A percentile compares a stretch with the other conserved stretches of the same genome.
phyloP scores from a whole-genome alignment of 2,797 vertebrate species.

The Perodicticus potto region DNA sequence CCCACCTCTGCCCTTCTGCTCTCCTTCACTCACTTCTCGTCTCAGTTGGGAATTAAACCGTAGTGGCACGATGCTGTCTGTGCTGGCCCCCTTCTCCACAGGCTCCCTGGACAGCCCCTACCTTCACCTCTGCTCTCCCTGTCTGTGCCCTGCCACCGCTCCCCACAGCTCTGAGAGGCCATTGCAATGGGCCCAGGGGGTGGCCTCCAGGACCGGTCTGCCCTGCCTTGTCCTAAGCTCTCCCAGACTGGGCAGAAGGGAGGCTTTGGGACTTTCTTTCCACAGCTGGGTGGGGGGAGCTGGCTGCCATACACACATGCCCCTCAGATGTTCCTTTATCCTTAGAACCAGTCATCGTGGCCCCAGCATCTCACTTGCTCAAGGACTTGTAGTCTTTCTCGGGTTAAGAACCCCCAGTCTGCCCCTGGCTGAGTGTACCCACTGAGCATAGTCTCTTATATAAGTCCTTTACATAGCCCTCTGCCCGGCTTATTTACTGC shows the following conservation, averaged over 20 bases:
- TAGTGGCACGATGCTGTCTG: not conserved
- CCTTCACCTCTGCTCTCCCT: not conserved
- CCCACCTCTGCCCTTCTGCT: not conserved
- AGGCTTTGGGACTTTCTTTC: not conserved
- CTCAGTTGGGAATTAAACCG: not conserved
- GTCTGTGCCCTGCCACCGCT: not conserved
- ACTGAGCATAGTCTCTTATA: not conserved
- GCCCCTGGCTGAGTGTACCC: not conserved
- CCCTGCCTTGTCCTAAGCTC: not conserved
- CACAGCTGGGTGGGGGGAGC: not conserved
- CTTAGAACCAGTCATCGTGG: not conserved
- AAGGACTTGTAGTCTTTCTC: not conserved
- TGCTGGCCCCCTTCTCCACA: not conserved
- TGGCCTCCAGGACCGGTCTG: not conserved
- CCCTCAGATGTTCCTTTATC: not conserved
- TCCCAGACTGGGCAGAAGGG: not conserved
- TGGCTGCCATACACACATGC: not conserved
- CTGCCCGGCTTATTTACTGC: not conserved
- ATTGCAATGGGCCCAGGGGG: not conserved
- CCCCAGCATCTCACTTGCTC: not conserved
- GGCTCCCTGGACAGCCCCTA: not conserved
- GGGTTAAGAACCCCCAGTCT: not conserved
- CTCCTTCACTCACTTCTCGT: not conserved
- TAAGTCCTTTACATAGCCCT: slow-evolving; percentile 45
- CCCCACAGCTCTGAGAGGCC: not conserved